Base-by-base conservation (phyloP, 2,797 vertebrate genomes). In the Botia almorhae region DNA sequence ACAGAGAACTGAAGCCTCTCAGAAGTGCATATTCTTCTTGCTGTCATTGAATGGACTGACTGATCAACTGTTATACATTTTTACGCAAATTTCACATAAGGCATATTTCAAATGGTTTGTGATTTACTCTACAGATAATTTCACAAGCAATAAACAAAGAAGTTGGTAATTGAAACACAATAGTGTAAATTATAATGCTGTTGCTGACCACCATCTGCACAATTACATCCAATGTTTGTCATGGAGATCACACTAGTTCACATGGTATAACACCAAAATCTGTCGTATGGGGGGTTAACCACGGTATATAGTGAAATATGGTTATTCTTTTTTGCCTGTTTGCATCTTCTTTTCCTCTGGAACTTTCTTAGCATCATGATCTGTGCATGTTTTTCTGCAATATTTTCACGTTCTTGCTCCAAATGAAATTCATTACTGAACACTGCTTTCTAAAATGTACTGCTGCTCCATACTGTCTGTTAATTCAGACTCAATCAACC, bases 1-100 rank as follows among this genome's bases (percentile, higher is more conserved):
- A 53, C 67, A 68, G 36, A 51, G 19, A 17, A 63, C 61, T 65
- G 74, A 60, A 76, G 75, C 29, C 58, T 65, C 78, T n/a, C 72
- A 75, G 21, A 3, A 14, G 58, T 72, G 14, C 61, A 70, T 61
- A 39, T 21, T 26, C n/a, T 55, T 55, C n/a, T 17, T 7, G 8
- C 19, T 10, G 29, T 51, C 19, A 23, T 63, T 79, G 21, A 72
- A 43, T 55, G 13, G 14, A 64, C 68, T 36, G 23, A 64, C 7
- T 61, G 69, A 48, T 48, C 53, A 29, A 7, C 51, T 48, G 16
- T 58, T 16, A 19, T 29, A 33, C 48, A 21, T 13, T 71, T 61
- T 33, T 12, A 63, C 55, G 48, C 0, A 17, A 79, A 71, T 79
- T 23, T 21, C 19, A 39, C 43, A 8, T n/a, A n/a, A 60, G 56